These are phyloP conservation scores for Coronaproctus castanopsis DNA, from an alignment of 2,888 invertebrate species.

Conservation along the genomic window DNA sequence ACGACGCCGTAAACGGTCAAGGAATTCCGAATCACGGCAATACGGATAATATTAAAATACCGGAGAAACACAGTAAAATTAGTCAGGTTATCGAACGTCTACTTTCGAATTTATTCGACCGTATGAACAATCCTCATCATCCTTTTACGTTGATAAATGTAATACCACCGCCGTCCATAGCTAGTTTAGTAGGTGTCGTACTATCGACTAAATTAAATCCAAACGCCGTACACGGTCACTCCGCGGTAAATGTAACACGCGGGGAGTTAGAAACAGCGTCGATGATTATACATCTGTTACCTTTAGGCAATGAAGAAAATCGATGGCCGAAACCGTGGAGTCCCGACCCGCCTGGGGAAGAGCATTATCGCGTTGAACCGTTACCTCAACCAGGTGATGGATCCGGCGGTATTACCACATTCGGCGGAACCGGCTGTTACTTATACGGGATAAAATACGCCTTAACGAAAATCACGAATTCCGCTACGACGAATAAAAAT, in stretches of 20 bases:
- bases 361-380: background rate
- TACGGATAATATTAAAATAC: background rate
- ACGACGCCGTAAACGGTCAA: background rate
- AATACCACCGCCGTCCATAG: background rate
- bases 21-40: background rate
- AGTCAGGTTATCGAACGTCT: background rate
- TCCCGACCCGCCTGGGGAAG: background rate
- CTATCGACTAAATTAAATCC: background rate
- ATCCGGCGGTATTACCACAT: background rate
- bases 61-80: background rate
- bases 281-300: background rate
- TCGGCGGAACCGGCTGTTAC: background rate
- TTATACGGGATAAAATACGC: background rate
- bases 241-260: background rate
- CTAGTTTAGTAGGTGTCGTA: background rate
- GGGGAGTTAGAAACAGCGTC: background rate
- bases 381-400: background rate
- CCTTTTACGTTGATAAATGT: background rate
- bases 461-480: background rate
- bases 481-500: background rate
- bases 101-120: background rate
- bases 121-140: background rate
- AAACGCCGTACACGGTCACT: background rate
- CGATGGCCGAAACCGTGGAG: background rate
- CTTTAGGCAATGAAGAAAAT: background rate